Conservation (phyloP, 1,140 invertebrate species). For the Trypoxylus dichotomus region DNA sequence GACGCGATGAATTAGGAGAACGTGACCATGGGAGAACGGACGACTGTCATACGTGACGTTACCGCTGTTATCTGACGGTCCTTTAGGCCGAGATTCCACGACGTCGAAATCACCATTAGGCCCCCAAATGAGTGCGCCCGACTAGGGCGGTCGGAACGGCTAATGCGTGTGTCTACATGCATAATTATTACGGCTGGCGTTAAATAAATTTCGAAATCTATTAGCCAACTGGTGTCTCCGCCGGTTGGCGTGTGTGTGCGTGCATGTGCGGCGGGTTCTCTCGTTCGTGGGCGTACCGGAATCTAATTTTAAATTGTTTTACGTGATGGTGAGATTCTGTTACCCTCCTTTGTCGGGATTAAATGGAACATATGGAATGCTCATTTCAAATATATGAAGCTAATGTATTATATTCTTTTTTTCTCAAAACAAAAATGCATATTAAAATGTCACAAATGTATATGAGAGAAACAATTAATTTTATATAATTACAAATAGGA, state of each 20-base stretch:
- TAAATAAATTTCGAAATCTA: conserved; percentile 8
- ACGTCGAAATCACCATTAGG: conserved; percentile 5
- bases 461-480: too few relatives aligned
- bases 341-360: not conserved
- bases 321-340: not conserved
- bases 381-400: too few relatives aligned
- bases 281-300: not conserved
- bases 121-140: not conserved
- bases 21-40: not conserved
- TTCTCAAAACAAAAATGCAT: too few relatives aligned
- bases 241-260: not conserved
- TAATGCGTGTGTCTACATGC: not conserved
- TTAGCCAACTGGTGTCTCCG: not conserved
- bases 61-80: not conserved
- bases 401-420: too few relatives aligned
- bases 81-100: not conserved
- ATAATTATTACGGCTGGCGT: not conserved
- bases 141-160: not conserved
- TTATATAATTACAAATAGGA: too few relatives aligned
- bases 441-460: too few relatives aligned
- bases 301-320: conserved; percentile 8
- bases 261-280: not conserved
- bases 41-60: not conserved
- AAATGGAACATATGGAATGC: too few relatives aligned
- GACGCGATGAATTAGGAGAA: not conserved